These are phyloP conservation scores for Edolisoma coerulescens DNA, from an alignment of 2,113 vertebrate genomes.

Conservation along the genomic window DNA sequence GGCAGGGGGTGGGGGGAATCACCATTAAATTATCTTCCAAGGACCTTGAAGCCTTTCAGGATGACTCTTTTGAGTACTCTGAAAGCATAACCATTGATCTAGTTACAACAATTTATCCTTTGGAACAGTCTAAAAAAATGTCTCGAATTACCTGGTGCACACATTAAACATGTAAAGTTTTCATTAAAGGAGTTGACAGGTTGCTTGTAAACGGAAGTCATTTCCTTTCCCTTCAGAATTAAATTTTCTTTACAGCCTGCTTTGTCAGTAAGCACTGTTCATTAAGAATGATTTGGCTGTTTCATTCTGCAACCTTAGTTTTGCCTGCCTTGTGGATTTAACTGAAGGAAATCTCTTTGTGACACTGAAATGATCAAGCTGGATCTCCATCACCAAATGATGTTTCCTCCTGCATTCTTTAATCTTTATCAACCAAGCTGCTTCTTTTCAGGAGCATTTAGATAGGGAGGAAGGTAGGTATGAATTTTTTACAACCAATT, in stretches of 20 bases:
- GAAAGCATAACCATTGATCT: slow-evolving; percentile 8
- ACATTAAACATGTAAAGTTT: slow-evolving; percentile 11
- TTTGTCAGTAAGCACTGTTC: background rate
- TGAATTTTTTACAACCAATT: background rate
- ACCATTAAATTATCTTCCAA: background rate
- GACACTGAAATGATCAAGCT: background rate
- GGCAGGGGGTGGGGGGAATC: accelerated
- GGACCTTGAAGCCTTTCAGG: background rate
- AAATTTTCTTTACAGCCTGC: slow-evolving; percentile 16
- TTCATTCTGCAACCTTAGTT: background rate
- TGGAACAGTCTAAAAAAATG: background rate
- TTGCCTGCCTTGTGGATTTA: background rate
- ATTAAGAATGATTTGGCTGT: background rate
- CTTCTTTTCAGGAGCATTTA: background rate
- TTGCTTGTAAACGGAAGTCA: background rate
- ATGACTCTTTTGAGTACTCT: background rate
- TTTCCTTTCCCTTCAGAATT: slow-evolving; percentile 5
- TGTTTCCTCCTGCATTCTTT: background rate
- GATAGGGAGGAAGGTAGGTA: background rate
- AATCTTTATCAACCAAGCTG: background rate
- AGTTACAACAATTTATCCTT: background rate
- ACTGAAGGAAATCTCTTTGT: background rate
- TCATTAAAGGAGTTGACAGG: slow-evolving; percentile 19
- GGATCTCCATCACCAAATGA: background rate
- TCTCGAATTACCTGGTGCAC: background rate